Evolutionary conservation across 2,113 vertebrate species (phyloP), one percentile per base, ranked within the genome.

Genomic region (Chionodraco myersi): DNA sequence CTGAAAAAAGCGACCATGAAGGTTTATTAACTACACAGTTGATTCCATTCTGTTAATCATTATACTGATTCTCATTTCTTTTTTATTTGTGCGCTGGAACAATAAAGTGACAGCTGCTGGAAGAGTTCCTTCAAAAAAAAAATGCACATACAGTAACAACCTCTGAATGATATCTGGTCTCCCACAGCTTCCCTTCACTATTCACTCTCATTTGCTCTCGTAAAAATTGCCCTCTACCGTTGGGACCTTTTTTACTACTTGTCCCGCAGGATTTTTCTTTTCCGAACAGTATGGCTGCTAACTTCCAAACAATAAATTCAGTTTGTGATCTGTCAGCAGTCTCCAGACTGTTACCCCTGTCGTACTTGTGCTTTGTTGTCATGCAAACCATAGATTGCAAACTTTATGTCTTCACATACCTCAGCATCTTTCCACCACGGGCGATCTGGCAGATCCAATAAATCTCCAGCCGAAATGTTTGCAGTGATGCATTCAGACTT

Each of bases 301-400:
- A 78, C 82, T 88, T 87, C 83, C 73, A 81, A 58, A 88, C 81
- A 90, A 86, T 86, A 84, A 86, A 90, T 77, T 69, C 63, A 64
- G 71, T 86, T 89, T 89, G 83, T 72, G 85, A 85, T 86, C 77
- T 23, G 88, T 89, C 89, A 89, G 86, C 88, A 87, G 80, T 88
- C 79, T 88, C 70, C 71, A 44, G 56, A 72, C 77, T 75, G 80
- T 80, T 84, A 67, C 56, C 59, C 64, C 69, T 53, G 23, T 85
- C 70, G 57, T 18, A 67, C 64, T 58, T 41, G 44, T 18, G 58
- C 51, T 78, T 74, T 83, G 76, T 77, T 89, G 63, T 75, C 84
- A 85, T 76, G 72, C 45, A 76, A 82, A 82, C 86, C 80, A 84
- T 80, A 67, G 58, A 65, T 21, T 64, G 73, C 78, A 84, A 79